Conservation (phyloP, 1,140 invertebrate genomes). For the Temnothorax nylanderi region DNA sequence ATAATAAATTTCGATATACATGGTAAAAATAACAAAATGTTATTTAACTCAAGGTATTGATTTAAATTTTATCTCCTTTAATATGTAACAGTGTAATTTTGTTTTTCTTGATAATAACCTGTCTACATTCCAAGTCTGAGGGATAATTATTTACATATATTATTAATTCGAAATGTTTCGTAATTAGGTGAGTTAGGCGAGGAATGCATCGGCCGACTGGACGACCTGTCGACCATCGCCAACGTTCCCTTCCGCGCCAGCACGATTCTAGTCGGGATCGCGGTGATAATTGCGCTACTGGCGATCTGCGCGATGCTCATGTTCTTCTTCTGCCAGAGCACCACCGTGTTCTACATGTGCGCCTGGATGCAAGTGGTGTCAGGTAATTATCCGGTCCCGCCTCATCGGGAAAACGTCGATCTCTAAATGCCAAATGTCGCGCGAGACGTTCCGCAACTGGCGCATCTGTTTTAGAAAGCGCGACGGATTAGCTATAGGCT, state of each 20-base stretch:
- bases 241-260: conserved; percentile 93
- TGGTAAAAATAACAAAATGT: too few relatives aligned
- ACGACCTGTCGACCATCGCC: conserved; percentile 93
- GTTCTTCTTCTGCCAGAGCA: conserved; percentile 97
- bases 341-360: conserved; percentile 96
- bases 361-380: conserved; percentile 97
- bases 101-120: not conserved
- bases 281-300: conserved; percentile 93
- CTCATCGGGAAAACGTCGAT: not conserved
- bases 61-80: too few relatives aligned
- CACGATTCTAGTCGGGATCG: conserved; percentile 94
- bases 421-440: not conserved
- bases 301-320: conserved; percentile 95
- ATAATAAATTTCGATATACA: too few relatives aligned
- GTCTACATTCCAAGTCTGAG: not conserved
- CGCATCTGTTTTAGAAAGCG: conserved; percentile 44
- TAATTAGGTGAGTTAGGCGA: conserved; percentile 88
- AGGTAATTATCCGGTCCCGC: conserved; percentile 88
- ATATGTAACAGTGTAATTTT: too few relatives aligned
- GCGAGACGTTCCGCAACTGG: not conserved
- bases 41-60: too few relatives aligned
- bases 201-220: conserved; percentile 93
- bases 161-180: not conserved
- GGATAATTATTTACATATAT: not conserved
- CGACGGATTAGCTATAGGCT: not conserved